These are phyloP conservation scores for Erythrocebus patas DNA, from an alignment of 2,113 vertebrate genomes.

Conservation along the genomic window DNA sequence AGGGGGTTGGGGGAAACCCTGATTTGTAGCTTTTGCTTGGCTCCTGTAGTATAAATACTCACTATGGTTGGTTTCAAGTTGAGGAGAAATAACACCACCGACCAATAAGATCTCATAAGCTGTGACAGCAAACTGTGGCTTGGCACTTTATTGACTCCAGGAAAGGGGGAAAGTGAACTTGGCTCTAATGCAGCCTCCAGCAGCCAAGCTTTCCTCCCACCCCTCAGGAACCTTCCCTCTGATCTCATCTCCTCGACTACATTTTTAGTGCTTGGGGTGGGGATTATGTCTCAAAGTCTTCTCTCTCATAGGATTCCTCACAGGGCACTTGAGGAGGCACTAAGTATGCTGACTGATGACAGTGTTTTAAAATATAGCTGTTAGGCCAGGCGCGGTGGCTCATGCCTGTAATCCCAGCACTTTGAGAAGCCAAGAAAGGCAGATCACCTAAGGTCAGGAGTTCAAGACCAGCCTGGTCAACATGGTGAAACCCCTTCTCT, in stretches of 20 bases:
- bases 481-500: too few relatives aligned
- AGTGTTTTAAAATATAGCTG: neutral
- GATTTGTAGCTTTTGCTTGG: neutral
- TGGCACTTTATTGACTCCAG: neutral
- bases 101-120: neutral
- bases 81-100: neutral
- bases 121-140: neutral
- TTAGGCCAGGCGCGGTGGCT: neutral
- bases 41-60: neutral
- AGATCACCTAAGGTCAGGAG: too few relatives aligned
- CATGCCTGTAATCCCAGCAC: neutral
- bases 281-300: neutral
- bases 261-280: neutral
- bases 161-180: neutral
- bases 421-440: too few relatives aligned
- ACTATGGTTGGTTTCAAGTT: neutral
- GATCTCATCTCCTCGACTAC: neutral
- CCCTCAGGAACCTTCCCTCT: neutral
- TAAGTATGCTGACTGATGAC: neutral
- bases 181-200: accelerated
- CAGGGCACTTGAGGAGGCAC: neutral
- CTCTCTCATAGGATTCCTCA: neutral
- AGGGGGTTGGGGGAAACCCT: accelerated
- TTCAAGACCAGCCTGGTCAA: too few relatives aligned
- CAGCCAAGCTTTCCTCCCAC: neutral